A percentile compares a stretch with the other conserved stretches of the same genome.
phyloP scores from a whole-genome alignment of 2,797 vertebrate species.

The Chanos chanos region DNA sequence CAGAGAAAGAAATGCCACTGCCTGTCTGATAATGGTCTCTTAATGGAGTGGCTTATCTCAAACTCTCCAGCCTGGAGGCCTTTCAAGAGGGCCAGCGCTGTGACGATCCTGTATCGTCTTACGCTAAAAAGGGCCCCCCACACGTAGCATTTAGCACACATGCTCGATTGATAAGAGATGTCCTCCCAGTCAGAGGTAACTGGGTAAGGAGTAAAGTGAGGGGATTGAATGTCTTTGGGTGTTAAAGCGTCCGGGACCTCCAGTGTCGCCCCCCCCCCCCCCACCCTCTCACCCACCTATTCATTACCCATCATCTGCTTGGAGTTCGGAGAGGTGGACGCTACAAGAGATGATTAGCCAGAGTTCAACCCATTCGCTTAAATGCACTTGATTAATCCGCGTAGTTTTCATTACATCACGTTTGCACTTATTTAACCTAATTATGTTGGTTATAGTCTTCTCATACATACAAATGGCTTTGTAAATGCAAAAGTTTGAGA shows the following conservation, averaged over 20 bases:
- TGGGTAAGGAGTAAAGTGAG: neutral
- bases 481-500: no score
- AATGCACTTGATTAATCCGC: no score
- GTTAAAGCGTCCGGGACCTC: neutral
- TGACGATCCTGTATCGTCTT: conserved; percentile 14
- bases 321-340: no score
- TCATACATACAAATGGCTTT: no score
- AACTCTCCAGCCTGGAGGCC: conserved; percentile 56
- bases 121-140: conserved; percentile 26
- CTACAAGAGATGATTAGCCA: no score
- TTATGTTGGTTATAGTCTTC: no score
- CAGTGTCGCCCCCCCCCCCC: neutral
- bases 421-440: no score
- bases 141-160: conserved; percentile 10
- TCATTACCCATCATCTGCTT: no score
- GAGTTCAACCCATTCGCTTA: no score
- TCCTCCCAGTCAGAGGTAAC: neutral
- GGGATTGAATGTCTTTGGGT: conserved; percentile 13
- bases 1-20: conserved; percentile 49
- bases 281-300: no score
- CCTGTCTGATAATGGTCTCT: conserved; percentile 60
- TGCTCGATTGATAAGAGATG: conserved; percentile 3
- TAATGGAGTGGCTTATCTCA: conserved; percentile 69
- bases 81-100: conserved; percentile 34
- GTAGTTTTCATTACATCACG: no score